Conservation (phyloP, 1,140 invertebrate genomes). For the Globodera ellingtonae region DNA sequence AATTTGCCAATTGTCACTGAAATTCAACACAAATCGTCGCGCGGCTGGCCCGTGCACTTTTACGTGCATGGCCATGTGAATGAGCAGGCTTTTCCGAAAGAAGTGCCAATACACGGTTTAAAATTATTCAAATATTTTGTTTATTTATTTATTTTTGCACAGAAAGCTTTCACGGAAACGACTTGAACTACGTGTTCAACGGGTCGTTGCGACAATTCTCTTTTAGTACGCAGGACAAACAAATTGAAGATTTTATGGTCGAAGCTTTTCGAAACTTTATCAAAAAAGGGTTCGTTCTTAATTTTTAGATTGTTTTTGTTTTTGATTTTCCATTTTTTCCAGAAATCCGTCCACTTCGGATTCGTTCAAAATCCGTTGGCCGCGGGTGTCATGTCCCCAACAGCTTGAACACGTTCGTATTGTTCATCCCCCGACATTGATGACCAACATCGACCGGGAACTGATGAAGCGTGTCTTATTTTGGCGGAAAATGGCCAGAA, state of each 20-base stretch:
- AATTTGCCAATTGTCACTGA: conserved; percentile 35
- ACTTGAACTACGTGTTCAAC: neutral
- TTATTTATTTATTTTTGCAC: neutral
- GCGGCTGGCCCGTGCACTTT: conserved; percentile 30
- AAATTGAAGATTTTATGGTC: neutral
- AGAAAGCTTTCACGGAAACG: conserved; percentile 2
- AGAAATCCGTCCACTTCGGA: conserved; percentile 4
- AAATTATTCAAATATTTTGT: neutral
- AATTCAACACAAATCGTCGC: neutral
- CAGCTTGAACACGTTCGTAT: neutral
- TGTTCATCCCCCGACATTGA: neutral
- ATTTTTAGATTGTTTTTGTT: neutral
- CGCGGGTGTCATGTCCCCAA: neutral
- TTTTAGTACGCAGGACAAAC: neutral
- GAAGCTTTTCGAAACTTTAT: neutral
- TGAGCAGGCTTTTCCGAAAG: conserved; percentile 13
- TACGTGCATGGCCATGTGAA: conserved; percentile 33
- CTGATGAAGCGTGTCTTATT: neutral
- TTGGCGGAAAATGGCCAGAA: neutral
- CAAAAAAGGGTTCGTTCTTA: neutral
- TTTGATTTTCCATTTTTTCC: neutral
- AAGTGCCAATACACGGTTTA: conserved; percentile 17
- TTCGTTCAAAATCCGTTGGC: neutral
- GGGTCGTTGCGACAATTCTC: neutral
- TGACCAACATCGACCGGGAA: neutral